phyloP scores from a whole-genome alignment of 2,113 vertebrate species.

The Tympanuchus pallidicinctus region DNA sequence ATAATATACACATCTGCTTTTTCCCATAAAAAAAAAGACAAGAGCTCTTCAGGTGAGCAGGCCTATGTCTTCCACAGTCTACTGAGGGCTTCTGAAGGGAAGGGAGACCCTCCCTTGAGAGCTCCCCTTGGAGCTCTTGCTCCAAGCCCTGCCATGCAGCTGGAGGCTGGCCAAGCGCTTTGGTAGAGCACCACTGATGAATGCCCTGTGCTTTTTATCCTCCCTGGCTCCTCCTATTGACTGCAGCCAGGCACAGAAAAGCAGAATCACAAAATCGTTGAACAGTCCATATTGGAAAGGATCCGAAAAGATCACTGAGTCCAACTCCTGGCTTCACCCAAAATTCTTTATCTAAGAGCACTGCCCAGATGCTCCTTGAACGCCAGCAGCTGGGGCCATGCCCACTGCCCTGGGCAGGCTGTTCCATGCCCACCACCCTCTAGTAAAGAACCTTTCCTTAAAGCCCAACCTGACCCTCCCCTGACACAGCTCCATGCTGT shows the following conservation, averaged over 20 bases:
- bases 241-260: rapidly evolving
- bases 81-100: neutral
- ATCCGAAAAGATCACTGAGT: too few relatives aligned
- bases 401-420: too few relatives aligned
- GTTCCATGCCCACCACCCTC: too few relatives aligned
- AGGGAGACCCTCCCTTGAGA: neutral
- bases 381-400: too few relatives aligned
- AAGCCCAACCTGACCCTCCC: too few relatives aligned
- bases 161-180: rapidly evolving
- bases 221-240: neutral
- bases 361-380: too few relatives aligned
- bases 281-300: too few relatives aligned
- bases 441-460: too few relatives aligned
- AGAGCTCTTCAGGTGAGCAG: neutral
- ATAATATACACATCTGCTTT: neutral
- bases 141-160: neutral
- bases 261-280: neutral
- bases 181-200: rapidly evolving
- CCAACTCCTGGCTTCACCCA: too few relatives aligned
- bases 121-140: neutral
- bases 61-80: neutral
- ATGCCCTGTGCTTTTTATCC: neutral
- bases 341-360: too few relatives aligned
- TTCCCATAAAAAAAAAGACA: neutral
- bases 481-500: too few relatives aligned